Evolutionary conservation across 2,797 vertebrate species (phyloP), one percentile per base, ranked within the genome.

Genomic region (Borostomias antarcticus): DNA sequence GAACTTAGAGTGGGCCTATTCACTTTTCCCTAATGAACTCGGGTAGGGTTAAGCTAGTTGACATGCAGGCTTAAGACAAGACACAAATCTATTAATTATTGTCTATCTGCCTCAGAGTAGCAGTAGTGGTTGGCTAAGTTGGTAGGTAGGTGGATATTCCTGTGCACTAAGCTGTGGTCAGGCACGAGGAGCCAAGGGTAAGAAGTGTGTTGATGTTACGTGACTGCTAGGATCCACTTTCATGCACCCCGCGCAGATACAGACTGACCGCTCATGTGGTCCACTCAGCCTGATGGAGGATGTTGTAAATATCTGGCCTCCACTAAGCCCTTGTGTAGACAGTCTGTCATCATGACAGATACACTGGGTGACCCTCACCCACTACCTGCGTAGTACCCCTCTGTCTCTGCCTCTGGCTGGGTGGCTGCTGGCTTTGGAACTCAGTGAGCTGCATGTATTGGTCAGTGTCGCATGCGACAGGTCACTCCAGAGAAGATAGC

Each of bases 231-330:
- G 2, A 28, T 72, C 50, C 23, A 5, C 58, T 67, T 67, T 68
- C 58, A 61, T 4, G 17, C n/a, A 33, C 10, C 52, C 51, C 5
- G 9, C 9, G 21, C 4, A 32, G 61, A 59, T 29, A 53, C 52
- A 56, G 52, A 7, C 23, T 53, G 2, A 10, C 17, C 52, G 15
- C 28, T 51, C n/a, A 33, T 37, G 17, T 29, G 35, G 58, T 60
- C 35, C 47, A 0, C 10, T 19, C 3, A 54, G 17, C n/a, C 40
- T 60, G 29, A 69, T 7, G 28, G 43, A 43, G 40, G 40, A 58
- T 37, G 58, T 4, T 75, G 58, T 77, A 64, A 73, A 74, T 73
- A 72, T 75, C 66, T 51, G 47, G 43, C 9, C 47, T 4, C 47
- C 26, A 5, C 53, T 57, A 26, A 45, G 11, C 45, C 30, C 2